Evolutionary conservation across 2,797 vertebrate species (phyloP), one percentile per base, ranked within the genome.

Genomic region (Sebastes paucispinis): DNA sequence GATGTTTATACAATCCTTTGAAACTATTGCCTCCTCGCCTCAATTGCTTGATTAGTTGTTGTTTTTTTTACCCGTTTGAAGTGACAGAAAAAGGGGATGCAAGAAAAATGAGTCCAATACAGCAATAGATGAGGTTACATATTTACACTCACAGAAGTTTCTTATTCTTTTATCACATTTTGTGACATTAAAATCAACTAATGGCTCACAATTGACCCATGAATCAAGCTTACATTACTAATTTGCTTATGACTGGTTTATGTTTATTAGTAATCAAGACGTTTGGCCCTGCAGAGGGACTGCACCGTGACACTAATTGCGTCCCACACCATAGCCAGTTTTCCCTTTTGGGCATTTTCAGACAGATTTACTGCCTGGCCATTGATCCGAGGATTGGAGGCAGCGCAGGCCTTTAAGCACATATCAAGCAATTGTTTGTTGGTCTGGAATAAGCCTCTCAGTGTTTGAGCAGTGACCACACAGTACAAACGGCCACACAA

Each of bases 351-450:
- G 87, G 78, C 86, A 91, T 93, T 94, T 93, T 92, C 87, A 93
- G 91, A 93, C 89, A 60, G 92, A 93, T 94, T 92, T 90, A 47
- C 57, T 52, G 58, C 25, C 74, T 57, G 57, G 47, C 82, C 77
- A 91, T 90, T 91, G 90, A 91, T 92, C 90, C 77, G 24, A 69
- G 79, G 84, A 83, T 84, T 90, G 86, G 63, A 90, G 50, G 78
- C 82, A 55, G 81, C 5, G 10, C 59, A 47, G 83, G 83, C 66
- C 60, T 87, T 87, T 91, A 90, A 90, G 85, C 79, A 63, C 87
- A 80, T 87, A 88, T 94, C 88, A 91, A 86, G 69, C 81, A 64
- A 70, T 82, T 91, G 88, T 91, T 93, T 93, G 90, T 88, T 83
- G 87, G 47, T 89, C 76, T 90, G 79, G 80, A 87, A 76, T 92